Conservation (phyloP, 2,888 invertebrate species). For the Macrophya alboannulata region DNA sequence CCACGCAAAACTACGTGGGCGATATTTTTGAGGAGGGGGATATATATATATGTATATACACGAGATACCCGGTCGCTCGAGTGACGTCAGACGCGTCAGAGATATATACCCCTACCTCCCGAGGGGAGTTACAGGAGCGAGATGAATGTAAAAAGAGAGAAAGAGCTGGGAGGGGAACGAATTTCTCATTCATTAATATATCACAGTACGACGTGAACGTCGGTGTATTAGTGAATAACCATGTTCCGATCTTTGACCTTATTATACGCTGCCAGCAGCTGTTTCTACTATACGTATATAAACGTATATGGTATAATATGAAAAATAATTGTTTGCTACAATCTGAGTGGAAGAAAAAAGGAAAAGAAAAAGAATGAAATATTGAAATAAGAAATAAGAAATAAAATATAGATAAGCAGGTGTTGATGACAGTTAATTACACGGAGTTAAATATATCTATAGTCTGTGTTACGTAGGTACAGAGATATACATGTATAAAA, state of each 20-base stretch:
- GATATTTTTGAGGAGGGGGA: neutral
- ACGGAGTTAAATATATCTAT: constrained; percentile 10
- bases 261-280: neutral
- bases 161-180: neutral
- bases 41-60: neutral
- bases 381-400: constrained; percentile 10
- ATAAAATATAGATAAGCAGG: constrained; percentile 1
- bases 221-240: neutral
- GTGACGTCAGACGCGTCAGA: constrained; percentile 43
- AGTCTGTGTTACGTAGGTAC: neutral
- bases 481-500: neutral
- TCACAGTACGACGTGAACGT: constrained; percentile 2
- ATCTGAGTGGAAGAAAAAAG: neutral
- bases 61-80: neutral
- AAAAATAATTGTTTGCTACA: neutral
- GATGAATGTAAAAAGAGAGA: too few species aligned
- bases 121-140: too few species aligned
- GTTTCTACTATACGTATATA: neutral
- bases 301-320: neutral
- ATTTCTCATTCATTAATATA: constrained; percentile 11
- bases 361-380: neutral
- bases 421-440: constrained; percentile 37
- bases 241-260: constrained; percentile 11
- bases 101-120: neutral
- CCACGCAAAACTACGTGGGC: constrained; percentile 45